Evolutionary conservation across 1,140 invertebrate species (phyloP).

Genomic region (Cydia pomonella): DNA sequence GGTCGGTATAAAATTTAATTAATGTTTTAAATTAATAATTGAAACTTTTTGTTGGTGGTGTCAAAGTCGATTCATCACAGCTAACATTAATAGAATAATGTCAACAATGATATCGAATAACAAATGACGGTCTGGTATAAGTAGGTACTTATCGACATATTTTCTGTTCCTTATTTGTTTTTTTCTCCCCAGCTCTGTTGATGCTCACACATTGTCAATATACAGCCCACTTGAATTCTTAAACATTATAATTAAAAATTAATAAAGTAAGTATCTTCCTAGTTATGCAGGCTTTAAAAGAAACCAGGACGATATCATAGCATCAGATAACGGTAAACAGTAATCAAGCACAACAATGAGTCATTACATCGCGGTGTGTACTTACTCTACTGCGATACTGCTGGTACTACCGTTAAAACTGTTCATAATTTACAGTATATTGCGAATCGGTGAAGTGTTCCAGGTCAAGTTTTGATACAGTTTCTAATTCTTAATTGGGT

Average conservation of each 20-base stretch:
- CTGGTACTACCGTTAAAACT: slow-evolving; percentile 3
- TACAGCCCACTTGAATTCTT: no score
- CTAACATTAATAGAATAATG: no score
- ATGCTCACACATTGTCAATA: no score
- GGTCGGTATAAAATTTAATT: neutral
- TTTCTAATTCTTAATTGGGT: slow-evolving; percentile 5
- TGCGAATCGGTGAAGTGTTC: neutral
- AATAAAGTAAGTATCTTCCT: no score
- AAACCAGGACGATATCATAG: slow-evolving; percentile 25
- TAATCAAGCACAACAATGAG: slow-evolving; percentile 25
- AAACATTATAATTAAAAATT: no score
- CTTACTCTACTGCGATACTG: slow-evolving; percentile 9
- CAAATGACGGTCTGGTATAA: no score
- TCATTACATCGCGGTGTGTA: slow-evolving; percentile 26
- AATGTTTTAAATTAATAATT: neutral
- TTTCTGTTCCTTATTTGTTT: no score
- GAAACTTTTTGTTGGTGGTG: neutral
- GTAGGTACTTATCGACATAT: no score
- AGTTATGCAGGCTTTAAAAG: neutral
- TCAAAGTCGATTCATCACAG: neutral
- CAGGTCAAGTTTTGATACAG: neutral
- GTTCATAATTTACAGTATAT: slow-evolving; percentile 12
- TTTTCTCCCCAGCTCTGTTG: no score
- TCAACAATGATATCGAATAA: no score
- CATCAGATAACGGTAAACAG: slow-evolving; percentile 1